Conservation (phyloP, 2,888 invertebrate genomes). For the Ophion ellenae region DNA sequence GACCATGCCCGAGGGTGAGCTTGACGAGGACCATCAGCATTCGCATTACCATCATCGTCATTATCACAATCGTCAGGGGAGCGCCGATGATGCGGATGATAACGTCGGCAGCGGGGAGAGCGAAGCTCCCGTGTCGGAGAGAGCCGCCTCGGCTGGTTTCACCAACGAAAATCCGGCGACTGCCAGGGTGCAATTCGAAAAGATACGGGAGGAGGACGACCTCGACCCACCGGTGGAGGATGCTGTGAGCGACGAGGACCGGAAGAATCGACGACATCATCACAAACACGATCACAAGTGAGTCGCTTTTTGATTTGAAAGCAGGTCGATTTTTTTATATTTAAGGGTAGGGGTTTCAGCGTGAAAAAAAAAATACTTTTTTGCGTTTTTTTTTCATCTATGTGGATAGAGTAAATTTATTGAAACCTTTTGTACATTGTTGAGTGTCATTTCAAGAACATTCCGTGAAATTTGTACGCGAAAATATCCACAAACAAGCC, state of each 20-base stretch:
- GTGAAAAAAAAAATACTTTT: too few relatives aligned
- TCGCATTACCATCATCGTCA: conserved; percentile 49
- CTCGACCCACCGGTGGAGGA: conserved; percentile 66
- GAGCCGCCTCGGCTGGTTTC: conserved; percentile 79
- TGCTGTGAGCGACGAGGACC: conserved; percentile 77
- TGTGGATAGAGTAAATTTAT: too few relatives aligned
- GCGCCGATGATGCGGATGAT: conserved; percentile 73
- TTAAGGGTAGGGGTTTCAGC: too few relatives aligned
- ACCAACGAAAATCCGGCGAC: conserved; percentile 76
- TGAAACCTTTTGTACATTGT: too few relatives aligned
- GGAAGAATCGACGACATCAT: conserved; percentile 79
- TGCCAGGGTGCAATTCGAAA: conserved; percentile 81
- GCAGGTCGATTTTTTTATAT: too few relatives aligned
- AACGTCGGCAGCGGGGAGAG: conserved; percentile 74
- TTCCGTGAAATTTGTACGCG: too few relatives aligned
- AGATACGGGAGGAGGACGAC: conserved; percentile 79
- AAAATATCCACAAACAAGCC: too few relatives aligned
- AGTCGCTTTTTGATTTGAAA: too few relatives aligned
- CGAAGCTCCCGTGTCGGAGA: conserved; percentile 81
- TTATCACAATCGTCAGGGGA: conserved; percentile 68
- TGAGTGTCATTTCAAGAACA: too few relatives aligned
- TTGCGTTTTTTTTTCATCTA: too few relatives aligned
- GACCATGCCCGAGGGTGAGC: conserved; percentile 43
- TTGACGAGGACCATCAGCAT: conserved; percentile 52
- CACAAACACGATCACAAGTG: conserved; percentile 82